phyloP scores from a whole-genome alignment of 2,888 invertebrate genomes.

The Rhaphigaster nebulosa region DNA sequence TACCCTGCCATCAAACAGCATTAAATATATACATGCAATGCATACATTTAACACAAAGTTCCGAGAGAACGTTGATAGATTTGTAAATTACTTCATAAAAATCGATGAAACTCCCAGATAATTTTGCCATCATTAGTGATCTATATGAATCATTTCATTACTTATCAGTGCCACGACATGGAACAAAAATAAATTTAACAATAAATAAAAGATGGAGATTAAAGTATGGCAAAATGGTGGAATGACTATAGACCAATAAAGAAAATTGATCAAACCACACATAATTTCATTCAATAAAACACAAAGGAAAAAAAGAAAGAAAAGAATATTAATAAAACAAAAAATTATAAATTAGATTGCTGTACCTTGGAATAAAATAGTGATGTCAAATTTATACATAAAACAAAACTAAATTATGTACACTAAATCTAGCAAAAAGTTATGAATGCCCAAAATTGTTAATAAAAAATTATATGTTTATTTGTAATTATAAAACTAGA shows the following conservation, averaged over 20 bases:
- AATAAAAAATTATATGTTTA: neutral
- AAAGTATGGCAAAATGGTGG: constrained; percentile 16
- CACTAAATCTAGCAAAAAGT: neutral
- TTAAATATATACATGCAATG: constrained; percentile 56
- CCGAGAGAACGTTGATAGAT: neutral
- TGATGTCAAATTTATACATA: neutral
- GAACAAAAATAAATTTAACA: constrained; percentile 25
- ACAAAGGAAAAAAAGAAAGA: neutral
- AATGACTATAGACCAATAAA: neutral
- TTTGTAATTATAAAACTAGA: neutral
- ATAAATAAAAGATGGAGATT: neutral
- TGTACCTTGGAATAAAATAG: neutral
- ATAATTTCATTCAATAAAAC: neutral
- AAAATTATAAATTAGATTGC: neutral
- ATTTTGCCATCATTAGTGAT: constrained; percentile 59
- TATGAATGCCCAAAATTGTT: neutral
- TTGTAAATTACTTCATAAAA: neutral
- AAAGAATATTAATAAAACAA: neutral
- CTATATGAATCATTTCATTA: constrained; percentile 46
- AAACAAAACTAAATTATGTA: neutral
- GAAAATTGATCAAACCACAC: neutral
- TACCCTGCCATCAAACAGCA: constrained; percentile 44
- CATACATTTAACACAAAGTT: constrained; percentile 54
- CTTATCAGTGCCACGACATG: constrained; percentile 5
- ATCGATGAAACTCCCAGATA: constrained; percentile 2